Percentiles rank a stretch among this genome's conserved stretches.
These are phyloP conservation scores for Sapayoa aenigma DNA, from an alignment of 2,113 vertebrate species.

Conservation along the genomic window DNA sequence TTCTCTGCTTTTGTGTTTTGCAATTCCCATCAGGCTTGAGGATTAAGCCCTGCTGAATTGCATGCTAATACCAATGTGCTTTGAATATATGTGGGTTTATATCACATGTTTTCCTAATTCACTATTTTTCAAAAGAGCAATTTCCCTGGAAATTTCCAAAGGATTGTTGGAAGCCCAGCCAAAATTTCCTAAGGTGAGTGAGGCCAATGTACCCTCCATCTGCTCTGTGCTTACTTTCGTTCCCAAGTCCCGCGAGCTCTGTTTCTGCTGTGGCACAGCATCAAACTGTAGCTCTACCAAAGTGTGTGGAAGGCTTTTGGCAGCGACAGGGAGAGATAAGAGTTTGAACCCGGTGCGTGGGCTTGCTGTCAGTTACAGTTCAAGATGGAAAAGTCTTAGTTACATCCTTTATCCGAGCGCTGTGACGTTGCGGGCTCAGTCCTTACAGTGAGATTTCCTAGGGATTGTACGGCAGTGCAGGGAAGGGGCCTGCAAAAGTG, in stretches of 20 bases:
- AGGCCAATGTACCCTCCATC: neutral
- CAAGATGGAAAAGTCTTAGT: neutral
- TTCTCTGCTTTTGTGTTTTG: constrained; percentile 53
- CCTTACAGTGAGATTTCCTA: neutral
- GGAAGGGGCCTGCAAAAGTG: neutral
- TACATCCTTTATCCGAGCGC: neutral
- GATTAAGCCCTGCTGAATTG: constrained; percentile 27
- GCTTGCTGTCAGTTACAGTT: neutral
- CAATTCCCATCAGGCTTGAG: constrained; percentile 37
- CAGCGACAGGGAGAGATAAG: neutral
- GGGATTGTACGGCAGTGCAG: neutral
- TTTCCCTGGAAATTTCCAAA: constrained; percentile 38
- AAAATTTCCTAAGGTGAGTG: neutral
- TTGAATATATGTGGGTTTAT: constrained; percentile 24
- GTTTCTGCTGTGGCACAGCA: neutral
- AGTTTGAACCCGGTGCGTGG: rapidly evolving
- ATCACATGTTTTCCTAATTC: constrained; percentile 30
- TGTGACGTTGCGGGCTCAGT: rapidly evolving
- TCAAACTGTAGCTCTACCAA: neutral
- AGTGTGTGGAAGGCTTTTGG: neutral
- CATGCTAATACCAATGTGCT: constrained; percentile 34
- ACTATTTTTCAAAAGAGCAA: neutral
- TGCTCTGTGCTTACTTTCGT: neutral
- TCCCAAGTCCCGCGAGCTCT: neutral
- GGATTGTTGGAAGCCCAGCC: neutral